A percentile compares a stretch with the other conserved stretches of the same genome.
Evolutionary conservation across 2,797 vertebrate species (phyloP).

Genomic region (Melanogrammus aeglefinus): DNA sequence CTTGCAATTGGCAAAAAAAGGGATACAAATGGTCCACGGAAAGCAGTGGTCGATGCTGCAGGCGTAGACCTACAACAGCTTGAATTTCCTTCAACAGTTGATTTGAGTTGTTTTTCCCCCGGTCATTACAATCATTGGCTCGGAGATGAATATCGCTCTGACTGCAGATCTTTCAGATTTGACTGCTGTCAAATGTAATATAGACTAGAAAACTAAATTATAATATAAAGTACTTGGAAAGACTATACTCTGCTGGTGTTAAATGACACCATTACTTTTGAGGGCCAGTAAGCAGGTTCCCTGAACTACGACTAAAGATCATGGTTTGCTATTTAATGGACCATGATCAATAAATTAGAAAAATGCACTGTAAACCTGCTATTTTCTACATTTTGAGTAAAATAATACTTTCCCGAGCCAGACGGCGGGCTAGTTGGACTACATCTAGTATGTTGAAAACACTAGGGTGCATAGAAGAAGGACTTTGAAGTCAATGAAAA

Average conservation of each 20-base stretch:
- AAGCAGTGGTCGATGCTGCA: not conserved
- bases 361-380: not conserved
- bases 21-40: not conserved
- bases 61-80: not conserved
- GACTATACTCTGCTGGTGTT: not conserved
- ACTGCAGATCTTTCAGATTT: not conserved
- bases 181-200: constrained; percentile 3
- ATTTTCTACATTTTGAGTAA: not conserved
- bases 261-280: not conserved
- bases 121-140: not conserved
- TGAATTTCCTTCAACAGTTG: not conserved
- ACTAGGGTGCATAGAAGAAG: not conserved
- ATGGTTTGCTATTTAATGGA: not conserved
- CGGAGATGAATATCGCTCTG: not conserved
- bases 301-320: not conserved
- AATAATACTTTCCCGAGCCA: not conserved
- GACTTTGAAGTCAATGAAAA: not conserved
- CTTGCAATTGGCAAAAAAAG: not conserved
- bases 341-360: not conserved
- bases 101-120: not conserved
- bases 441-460: not conserved
- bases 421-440: not conserved
- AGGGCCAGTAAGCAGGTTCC: not conserved
- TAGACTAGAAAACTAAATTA: not conserved
- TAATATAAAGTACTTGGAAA: constrained; percentile 1